A percentile compares a stretch with the other conserved stretches of the same genome.
phyloP scores from a whole-genome alignment of 1,140 invertebrate genomes.

The Steinernema khuongi region DNA sequence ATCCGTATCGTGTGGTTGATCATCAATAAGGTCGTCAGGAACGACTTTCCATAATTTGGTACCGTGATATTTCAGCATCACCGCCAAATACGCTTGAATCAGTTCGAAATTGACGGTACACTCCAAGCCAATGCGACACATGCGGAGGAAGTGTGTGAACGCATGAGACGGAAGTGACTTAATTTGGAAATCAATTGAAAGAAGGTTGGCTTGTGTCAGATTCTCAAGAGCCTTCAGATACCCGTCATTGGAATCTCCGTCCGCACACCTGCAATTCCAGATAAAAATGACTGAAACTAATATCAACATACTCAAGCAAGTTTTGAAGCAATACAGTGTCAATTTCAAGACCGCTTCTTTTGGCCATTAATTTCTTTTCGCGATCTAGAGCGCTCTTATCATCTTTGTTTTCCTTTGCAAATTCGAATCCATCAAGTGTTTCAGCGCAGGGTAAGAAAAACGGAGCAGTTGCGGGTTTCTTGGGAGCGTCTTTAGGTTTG shows the following conservation, averaged over 20 bases:
- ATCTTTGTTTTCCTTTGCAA: constrained; percentile 67
- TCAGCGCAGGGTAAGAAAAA: constrained; percentile 89
- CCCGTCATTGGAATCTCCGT: background rate
- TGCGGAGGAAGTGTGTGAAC: background rate
- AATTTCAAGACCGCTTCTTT: background rate
- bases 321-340: background rate
- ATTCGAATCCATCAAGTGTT: constrained; percentile 67
- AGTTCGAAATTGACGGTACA: background rate
- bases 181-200: background rate
- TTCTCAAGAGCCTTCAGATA: background rate
- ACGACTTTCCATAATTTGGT: background rate
- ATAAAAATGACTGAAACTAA: background rate
- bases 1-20: no score
- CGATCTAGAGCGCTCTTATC: background rate
- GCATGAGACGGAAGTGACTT: background rate
- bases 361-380: background rate
- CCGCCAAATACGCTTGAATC: background rate
- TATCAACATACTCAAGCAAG: background rate
- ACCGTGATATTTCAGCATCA: background rate
- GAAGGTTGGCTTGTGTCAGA: background rate
- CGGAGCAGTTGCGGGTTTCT: constrained; percentile 76
- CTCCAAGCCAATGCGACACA: background rate
- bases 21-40: no score
- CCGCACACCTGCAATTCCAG: background rate
- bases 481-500: constrained; percentile 78